Evolutionary conservation across 2,797 vertebrate species (phyloP), one percentile per base, ranked within the genome.

Genomic region (Pantherophis alleghaniensis): DNA sequence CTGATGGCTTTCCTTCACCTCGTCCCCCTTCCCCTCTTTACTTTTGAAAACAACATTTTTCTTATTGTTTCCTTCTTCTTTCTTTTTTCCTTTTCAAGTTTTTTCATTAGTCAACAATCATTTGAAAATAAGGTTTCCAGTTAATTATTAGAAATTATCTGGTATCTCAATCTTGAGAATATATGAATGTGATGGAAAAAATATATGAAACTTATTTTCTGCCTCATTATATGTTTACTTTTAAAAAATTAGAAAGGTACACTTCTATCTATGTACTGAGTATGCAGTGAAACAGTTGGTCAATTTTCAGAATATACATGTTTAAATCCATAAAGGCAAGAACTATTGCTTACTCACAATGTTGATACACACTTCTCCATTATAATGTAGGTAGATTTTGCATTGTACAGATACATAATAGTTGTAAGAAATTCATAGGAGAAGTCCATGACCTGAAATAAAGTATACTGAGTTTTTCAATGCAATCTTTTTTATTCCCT

Each of bases 341-440:
- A 97, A 93, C 96, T 94, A 96, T 79, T 93, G 94, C 91, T 96
- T 96, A 95, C 92, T 96, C 95, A 96, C 94, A 66, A 89, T 59
- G 0, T 0, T 96, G 94, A 96, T 55, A 96, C 94, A 95, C 59
- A n/a, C 2, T 93, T 96, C 94, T 59, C 86, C 86, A 88, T 95
- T 91, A 91, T 92, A 18, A 56, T n/a, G 88, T 92, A 92, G 79
- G 37, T 91, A 92, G 88, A 51, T 83, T 83, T 63, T 11, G n/a
- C 92, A 92, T 94, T 93, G 86, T 93, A 87, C 91, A 93, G 88
- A 87, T 60, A 94, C 10, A 66, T 7, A 13, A 0, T 5, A 12
- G 20, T 28, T 59, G 79, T 55, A 69, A 61, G 10, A 56, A 0
- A 93, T 92, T 28, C 9, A 79, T 63, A 60, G 0, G 51, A 53